Percentiles rank a stretch among this genome's conserved stretches.
Conservation (phyloP, 2,888 invertebrate genomes). For the Mythimna vitellina region DNA sequence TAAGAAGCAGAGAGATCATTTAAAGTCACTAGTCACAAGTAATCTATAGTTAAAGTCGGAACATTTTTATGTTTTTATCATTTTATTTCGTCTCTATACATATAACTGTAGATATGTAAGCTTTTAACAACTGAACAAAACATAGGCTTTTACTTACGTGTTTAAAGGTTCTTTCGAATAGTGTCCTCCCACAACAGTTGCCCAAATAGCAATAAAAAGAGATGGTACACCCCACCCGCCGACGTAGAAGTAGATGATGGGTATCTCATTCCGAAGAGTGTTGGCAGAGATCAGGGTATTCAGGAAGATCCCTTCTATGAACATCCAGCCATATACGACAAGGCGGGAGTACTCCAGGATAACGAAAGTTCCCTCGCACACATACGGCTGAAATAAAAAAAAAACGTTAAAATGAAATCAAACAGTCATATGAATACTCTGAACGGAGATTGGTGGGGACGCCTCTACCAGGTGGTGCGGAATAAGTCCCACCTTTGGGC, state of each 20-base stretch:
- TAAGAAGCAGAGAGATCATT: too few species aligned
- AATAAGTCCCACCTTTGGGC: too few species aligned
- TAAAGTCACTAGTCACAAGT: too few species aligned
- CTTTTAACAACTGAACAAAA: not conserved
- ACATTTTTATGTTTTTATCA: too few species aligned
- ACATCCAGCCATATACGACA: slow-evolving; percentile 99
- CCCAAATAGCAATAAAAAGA: slow-evolving; percentile 93
- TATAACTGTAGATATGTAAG: not conserved
- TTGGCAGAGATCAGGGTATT: slow-evolving; percentile 95
- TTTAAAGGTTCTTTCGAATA: slow-evolving; percentile 66
- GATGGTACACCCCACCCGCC: slow-evolving; percentile 95
- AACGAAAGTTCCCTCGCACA: slow-evolving; percentile 95
- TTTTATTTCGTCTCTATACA: too few species aligned
- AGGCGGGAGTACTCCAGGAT: slow-evolving; percentile 97
- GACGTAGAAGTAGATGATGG: slow-evolving; percentile 91
- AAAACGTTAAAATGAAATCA: too few species aligned
- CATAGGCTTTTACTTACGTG: slow-evolving; percentile 14
- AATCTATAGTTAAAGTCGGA: too few species aligned
- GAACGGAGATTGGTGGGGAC: too few species aligned
- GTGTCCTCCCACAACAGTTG: slow-evolving; percentile 89
- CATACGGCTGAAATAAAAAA: slow-evolving; percentile 92
- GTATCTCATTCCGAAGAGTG: slow-evolving; percentile 91
- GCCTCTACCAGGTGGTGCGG: too few species aligned
- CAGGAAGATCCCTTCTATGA: slow-evolving; percentile 97
- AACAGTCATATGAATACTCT: too few species aligned